Conservation (phyloP, 1,140 invertebrate species). For the Trachymyrmex cornetzi region DNA sequence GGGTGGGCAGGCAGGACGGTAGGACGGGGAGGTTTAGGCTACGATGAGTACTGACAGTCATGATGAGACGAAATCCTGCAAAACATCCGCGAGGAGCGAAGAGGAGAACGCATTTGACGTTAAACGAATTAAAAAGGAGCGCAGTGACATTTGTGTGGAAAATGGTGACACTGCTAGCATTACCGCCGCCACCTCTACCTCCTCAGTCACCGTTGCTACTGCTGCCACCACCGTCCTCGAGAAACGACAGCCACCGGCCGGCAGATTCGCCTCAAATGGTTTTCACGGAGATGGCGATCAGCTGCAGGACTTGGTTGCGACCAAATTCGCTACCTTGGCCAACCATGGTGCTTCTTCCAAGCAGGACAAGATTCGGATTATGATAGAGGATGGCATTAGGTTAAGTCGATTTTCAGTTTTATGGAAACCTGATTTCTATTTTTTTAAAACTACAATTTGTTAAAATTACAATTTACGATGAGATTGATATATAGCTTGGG, state of each 20-base stretch:
- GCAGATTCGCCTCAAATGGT: slow-evolving; percentile 78
- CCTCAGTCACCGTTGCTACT: neutral
- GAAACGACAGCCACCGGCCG: slow-evolving; percentile 60
- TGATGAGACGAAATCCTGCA: slow-evolving; percentile 73
- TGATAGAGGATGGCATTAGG: slow-evolving; percentile 86
- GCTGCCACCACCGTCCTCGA: slow-evolving; percentile 16
- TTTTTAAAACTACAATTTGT: neutral
- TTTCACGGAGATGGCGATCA: slow-evolving; percentile 80
- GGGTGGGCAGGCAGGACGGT: neutral
- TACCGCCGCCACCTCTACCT: slow-evolving; percentile 43
- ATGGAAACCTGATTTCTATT: neutral
- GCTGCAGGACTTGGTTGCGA: slow-evolving; percentile 82
- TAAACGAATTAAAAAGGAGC: slow-evolving; percentile 81
- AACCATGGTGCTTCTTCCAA: slow-evolving; percentile 80
- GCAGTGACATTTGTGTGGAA: slow-evolving; percentile 73
- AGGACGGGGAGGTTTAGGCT: slow-evolving; percentile 64
- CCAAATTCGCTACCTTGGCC: slow-evolving; percentile 79
- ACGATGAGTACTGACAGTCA: slow-evolving; percentile 80
- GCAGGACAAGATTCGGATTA: slow-evolving; percentile 84
- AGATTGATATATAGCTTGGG: neutral
- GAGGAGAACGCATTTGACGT: slow-evolving; percentile 76
- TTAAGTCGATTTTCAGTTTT: slow-evolving; percentile 71
- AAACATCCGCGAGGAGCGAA: slow-evolving; percentile 72
- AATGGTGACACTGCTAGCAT: slow-evolving; percentile 61
- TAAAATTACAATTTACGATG: neutral